Conservation (phyloP, 2,888 invertebrate genomes). For the Protonemura montana region DNA sequence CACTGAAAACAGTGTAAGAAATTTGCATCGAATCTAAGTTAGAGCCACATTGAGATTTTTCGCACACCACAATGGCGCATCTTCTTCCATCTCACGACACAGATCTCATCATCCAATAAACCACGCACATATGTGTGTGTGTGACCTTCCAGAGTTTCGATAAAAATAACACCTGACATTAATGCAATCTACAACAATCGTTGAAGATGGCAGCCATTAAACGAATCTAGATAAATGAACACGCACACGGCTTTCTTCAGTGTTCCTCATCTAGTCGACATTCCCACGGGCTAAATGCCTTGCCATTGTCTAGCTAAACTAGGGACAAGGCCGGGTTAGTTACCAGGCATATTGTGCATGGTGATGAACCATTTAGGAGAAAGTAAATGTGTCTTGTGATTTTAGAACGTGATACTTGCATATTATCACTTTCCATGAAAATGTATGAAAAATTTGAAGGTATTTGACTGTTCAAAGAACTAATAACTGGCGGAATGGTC, state of each 20-base stretch:
- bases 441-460: no score
- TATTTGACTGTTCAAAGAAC: no score
- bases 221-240: background rate
- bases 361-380: background rate
- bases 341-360: background rate
- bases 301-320: background rate
- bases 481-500: no score
- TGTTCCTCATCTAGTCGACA: background rate
- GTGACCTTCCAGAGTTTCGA: background rate
- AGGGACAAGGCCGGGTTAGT: background rate
- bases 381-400: background rate
- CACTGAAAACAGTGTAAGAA: background rate
- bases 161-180: background rate
- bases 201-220: background rate
- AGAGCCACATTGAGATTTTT: background rate
- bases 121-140: background rate
- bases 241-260: background rate
- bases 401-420: no score
- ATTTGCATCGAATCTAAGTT: background rate
- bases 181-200: background rate
- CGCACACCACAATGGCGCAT: background rate
- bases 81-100: background rate
- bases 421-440: no score
- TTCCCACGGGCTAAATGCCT: conserved; percentile 7
- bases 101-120: background rate